Evolutionary conservation across 1,140 invertebrate species (phyloP), one percentile per base, ranked within the genome.

Genomic region (Rhyacophila brunnea): DNA sequence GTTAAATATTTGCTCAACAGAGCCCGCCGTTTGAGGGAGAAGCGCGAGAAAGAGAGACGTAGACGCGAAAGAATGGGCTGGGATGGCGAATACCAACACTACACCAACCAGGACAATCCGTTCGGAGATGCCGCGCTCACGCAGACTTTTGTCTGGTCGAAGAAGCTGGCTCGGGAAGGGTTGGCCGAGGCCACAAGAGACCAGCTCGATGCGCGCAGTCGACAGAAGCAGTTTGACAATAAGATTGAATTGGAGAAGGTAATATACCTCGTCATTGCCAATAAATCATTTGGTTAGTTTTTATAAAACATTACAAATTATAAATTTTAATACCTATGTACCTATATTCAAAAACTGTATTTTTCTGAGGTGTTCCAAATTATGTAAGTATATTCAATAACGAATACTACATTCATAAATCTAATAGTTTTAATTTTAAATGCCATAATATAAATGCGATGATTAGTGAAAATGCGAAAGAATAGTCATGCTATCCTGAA

Each of bases 71-170:
- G 91, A 61, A 96, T 96, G 92, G 94, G 95, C 1, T 97, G 93
- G 94, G 93, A 96, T 76, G 92, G 92, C 66, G 94, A 97, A 73
- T 95, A 96, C 72, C 80, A 93, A 15, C 93, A 95, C 67, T 99
- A 99, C 70, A 98, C 96, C 9, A 98, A 99, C 76, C 89, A 89
- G 17, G 96, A 99, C 73, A 99, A 99, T 81, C 97, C 97, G 0
- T 99, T 99, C 79, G 96, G 97, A 1, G 97, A 99, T 83, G 91
- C 90, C 9, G 93, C 95, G 72, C 81, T 99, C 6, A 78, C 76
- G 10, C 68, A 80, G 14, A 94, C 93, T 0, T 99, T 99, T 80
- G 90, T 97, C 3, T 99, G 97, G 97, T 83, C 83, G 1, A 99
- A 99, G 72, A 99, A 99, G 74, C 78, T 98, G 28, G 89, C 95